Evolutionary conservation across 2,113 vertebrate genomes (phyloP).

Genomic region (Megaceryle maxima): DNA sequence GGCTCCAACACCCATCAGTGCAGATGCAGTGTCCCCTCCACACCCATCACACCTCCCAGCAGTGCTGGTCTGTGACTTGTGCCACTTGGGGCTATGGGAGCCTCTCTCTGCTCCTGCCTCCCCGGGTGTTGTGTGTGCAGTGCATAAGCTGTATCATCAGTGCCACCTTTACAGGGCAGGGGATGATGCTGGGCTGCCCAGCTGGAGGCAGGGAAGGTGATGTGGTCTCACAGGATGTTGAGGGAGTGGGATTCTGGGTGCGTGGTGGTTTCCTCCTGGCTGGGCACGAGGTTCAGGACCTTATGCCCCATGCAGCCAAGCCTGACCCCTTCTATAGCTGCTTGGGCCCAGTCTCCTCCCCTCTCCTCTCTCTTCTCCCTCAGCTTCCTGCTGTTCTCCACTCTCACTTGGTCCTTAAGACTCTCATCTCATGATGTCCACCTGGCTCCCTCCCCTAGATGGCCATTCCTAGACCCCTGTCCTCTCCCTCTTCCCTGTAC

Average conservation of each 20-base stretch:
- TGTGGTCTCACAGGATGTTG: background rate
- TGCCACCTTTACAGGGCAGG: background rate
- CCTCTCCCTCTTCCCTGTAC: background rate
- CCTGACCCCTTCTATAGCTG: background rate
- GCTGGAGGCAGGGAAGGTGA: background rate
- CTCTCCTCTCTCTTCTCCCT: no score
- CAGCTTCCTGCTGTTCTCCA: background rate
- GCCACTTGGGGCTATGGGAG: background rate
- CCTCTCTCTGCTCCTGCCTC: background rate
- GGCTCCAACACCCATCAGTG: background rate
- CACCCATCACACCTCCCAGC: background rate
- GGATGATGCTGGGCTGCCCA: background rate
- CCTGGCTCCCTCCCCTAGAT: background rate
- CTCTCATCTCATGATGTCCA: background rate
- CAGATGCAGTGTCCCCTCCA: accelerated
- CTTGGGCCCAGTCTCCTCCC: background rate
- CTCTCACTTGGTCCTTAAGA: background rate
- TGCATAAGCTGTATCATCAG: background rate
- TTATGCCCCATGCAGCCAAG: background rate
- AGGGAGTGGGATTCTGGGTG: background rate
- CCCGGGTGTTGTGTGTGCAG: accelerated
- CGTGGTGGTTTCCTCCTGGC: background rate
- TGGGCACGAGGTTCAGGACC: background rate
- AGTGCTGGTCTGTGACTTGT: background rate
- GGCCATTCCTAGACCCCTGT: background rate